Base-by-base conservation (phyloP, 2,888 invertebrate genomes). In the Cephus rjabovi region DNA sequence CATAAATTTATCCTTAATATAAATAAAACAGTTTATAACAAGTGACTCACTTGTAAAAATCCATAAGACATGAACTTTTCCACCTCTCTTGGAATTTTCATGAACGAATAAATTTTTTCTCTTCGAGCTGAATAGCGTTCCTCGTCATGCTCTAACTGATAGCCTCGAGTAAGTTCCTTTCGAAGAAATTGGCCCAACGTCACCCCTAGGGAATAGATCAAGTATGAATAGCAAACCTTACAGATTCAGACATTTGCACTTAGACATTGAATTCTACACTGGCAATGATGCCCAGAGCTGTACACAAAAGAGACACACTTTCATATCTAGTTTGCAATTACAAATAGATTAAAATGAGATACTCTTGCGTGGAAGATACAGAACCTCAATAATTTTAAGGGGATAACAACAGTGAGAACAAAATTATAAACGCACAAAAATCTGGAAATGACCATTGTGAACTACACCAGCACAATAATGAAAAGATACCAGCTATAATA, bases 61-160 rank as follows among this genome's bases (percentile, higher is more conserved):
- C 98, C 98, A 93, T 98, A 98, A 1, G 94, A 94, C 95, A 98
- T 97, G 88, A 98, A 98, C 87, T 97, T 96, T 89, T 98, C 98
- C 69, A 97, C 93, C 92, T 99, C 97, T 86, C 96, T 94, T 3
- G 99, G 98, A 89, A 99, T 98, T 93, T 96, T 96, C 93, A 99
- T 96, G 90, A 99, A 99, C 0, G 98, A 98, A 91, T 99, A 99
- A 74, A 99, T 97, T 93, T 98, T 97, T 90, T 99, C 97, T 79
- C 99, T 93, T 83, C 98, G 95, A 3, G 98, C 98, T 34, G 97
- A 96, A 92, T 97, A 99, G 76, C 98, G 95, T 89, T 97, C 98
- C 90, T 98, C 98, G 88, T 99, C 99, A 90, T 99, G 96, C 92
- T 99, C 98, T 78, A 99, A 92, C 83, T 97, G 94, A 92, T 99